Conservation (phyloP, 2,888 invertebrate species). For the Drosophila pullipes region DNA sequence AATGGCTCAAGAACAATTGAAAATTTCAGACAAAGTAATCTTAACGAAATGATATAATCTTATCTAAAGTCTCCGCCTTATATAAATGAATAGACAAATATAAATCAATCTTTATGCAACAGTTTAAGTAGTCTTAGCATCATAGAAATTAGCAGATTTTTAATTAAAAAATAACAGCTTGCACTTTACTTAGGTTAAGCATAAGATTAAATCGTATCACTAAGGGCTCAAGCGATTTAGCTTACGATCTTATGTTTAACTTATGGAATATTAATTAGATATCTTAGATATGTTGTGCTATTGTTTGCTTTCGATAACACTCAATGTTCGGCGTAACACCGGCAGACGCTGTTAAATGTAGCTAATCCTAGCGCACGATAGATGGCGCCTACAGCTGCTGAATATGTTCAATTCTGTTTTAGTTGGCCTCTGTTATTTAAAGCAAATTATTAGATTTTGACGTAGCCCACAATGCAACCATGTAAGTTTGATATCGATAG, state of each 20-base stretch:
- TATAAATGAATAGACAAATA: neutral
- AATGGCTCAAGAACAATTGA: neutral
- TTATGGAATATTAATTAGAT: neutral
- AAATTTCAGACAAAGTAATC: neutral
- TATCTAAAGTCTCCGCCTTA: neutral
- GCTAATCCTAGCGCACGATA: neutral
- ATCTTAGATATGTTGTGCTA: neutral
- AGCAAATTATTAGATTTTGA: neutral
- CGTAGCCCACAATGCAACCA: neutral
- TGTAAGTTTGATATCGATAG: constrained; percentile 34
- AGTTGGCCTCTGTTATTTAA: neutral
- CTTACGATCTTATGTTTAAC: neutral
- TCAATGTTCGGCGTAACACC: neutral
- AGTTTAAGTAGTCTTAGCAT: neutral
- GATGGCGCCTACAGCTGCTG: neutral
- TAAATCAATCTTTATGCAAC: neutral
- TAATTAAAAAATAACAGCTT: neutral
- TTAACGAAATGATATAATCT: neutral
- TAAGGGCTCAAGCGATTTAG: neutral
- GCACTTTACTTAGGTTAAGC: neutral
- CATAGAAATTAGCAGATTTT: neutral
- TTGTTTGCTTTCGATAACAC: neutral
- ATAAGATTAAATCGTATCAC: neutral
- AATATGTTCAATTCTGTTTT: neutral
- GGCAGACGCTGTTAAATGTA: neutral